phyloP scores from a whole-genome alignment of 2,888 invertebrate species.

The Phalera bucephala region DNA sequence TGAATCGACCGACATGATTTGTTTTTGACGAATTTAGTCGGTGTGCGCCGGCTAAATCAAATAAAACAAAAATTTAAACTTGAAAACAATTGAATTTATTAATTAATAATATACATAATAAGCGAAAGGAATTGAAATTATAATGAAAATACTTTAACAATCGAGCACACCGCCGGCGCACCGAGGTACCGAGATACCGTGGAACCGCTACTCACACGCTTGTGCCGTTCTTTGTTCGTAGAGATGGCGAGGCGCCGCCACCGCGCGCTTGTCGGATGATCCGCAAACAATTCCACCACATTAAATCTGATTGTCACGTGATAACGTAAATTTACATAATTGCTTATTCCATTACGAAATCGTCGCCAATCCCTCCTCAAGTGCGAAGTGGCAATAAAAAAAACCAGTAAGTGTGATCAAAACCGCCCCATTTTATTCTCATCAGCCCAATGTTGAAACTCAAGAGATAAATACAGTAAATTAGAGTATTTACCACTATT shows the following conservation, averaged over 20 bases:
- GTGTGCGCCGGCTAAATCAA: no score
- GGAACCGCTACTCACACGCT: constrained; percentile 16
- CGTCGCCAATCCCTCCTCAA: constrained; percentile 3
- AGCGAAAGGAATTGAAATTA: constrained; percentile 37
- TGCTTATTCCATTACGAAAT: no score
- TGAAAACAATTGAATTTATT: constrained; percentile 67
- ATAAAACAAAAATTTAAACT: constrained; percentile 42
- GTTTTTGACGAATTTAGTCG: no score
- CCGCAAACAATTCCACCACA: neutral
- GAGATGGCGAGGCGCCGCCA: neutral
- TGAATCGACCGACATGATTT: no score
- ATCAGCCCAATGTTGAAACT: constrained; percentile 26
- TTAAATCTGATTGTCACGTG: neutral
- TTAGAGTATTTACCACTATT: neutral
- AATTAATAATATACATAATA: constrained; percentile 47
- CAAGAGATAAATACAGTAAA: neutral
- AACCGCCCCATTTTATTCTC: constrained; percentile 43
- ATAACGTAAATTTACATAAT: neutral
- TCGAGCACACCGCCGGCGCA: constrained; percentile 15
- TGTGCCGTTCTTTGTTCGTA: constrained; percentile 28
- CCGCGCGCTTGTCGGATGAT: constrained; percentile 2
- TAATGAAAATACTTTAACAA: constrained; percentile 39
- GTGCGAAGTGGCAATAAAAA: constrained; percentile 17
- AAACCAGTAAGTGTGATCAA: constrained; percentile 34
- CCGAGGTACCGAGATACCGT: no score